Evolutionary conservation across 2,888 invertebrate species (phyloP).

Genomic region (Diabrotica balteata): DNA sequence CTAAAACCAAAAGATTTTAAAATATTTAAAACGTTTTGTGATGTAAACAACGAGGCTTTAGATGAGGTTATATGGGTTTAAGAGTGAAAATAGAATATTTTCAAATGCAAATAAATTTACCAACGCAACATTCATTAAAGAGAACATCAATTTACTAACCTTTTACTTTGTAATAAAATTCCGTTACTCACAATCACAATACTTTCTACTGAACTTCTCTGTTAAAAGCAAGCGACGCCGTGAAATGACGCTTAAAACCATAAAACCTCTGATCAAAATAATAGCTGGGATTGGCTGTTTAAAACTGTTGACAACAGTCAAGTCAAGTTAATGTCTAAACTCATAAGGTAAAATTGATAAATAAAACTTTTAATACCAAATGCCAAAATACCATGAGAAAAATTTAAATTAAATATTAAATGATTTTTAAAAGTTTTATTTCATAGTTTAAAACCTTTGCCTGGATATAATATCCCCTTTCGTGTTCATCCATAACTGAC

Average conservation of each 20-base stretch:
- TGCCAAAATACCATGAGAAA: constrained; percentile 9
- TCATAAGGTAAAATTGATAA: too few species aligned
- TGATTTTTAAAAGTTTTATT: background rate
- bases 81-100: constrained; percentile 4
- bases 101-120: background rate
- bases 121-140: background rate
- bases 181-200: background rate
- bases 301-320: background rate
- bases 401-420: background rate
- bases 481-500: too few species aligned
- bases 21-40: constrained; percentile 19
- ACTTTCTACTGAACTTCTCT: constrained; percentile 7
- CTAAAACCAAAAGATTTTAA: constrained; percentile 20
- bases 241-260: constrained; percentile 28
- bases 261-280: constrained; percentile 10
- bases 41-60: constrained; percentile 36
- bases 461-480: too few species aligned
- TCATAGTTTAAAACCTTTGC: too few species aligned
- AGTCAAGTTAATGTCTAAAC: too few species aligned
- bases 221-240: constrained; percentile 32
- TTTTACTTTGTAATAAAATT: background rate
- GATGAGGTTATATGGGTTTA: constrained; percentile 25
- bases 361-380: too few species aligned
- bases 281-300: constrained; percentile 28
- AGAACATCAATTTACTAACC: constrained; percentile 6